Evolutionary conservation across 2,888 invertebrate genomes (phyloP).

Genomic region (Pegoplata infirma): DNA sequence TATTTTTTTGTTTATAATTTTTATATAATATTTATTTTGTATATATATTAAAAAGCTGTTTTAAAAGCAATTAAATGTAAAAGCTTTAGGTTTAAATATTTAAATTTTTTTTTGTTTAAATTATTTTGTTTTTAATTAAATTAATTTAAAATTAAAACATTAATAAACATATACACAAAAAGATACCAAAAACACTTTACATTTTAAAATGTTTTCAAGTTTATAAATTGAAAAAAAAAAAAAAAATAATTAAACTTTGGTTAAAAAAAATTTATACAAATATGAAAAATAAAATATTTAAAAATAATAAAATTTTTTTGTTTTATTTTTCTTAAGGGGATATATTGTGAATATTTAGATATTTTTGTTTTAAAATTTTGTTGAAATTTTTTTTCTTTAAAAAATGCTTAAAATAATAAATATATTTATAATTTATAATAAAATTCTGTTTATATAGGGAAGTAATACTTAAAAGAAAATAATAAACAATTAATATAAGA

Average conservation of each 20-base stretch:
- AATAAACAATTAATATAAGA: constrained; percentile 27
- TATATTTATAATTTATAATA: constrained; percentile 45
- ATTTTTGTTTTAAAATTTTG: not conserved
- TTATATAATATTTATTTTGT: constrained; percentile 18
- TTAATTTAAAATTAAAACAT: not conserved
- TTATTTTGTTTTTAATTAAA: constrained; percentile 21
- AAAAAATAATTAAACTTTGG: not conserved
- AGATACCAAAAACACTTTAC: not conserved
- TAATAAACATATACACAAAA: not conserved
- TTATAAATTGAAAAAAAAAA: not conserved
- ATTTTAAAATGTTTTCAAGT: not conserved
- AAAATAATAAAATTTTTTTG: not conserved
- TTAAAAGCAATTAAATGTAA: constrained; percentile 44
- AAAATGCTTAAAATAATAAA: constrained; percentile 26
- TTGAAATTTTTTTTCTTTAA: not conserved
- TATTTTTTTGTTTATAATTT: constrained; percentile 20
- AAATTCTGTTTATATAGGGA: constrained; percentile 19
- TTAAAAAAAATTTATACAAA: not conserved
- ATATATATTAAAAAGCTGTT: constrained; percentile 41
- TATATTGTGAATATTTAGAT: not conserved
- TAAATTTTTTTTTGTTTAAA: not conserved
- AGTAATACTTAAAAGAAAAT: constrained; percentile 42
- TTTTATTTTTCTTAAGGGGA: not conserved
- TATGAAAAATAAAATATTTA: not conserved
- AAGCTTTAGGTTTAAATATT: constrained; percentile 28